Evolutionary conservation across 2,113 vertebrate genomes (phyloP).

Genomic region (Diadophis punctatus): DNA sequence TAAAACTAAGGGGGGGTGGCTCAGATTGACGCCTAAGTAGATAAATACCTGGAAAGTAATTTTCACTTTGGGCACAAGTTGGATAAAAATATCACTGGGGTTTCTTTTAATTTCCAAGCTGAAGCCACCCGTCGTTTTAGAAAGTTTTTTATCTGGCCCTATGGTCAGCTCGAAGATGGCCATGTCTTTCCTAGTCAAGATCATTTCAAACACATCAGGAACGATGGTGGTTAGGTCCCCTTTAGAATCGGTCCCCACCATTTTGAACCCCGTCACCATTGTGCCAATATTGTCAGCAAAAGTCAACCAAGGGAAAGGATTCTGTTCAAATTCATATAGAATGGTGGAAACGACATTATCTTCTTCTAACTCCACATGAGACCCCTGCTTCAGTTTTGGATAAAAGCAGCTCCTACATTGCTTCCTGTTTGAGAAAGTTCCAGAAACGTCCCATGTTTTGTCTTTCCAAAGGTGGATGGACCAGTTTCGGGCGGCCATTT

Average conservation of each 20-base stretch:
- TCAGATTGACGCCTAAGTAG: slow-evolving; percentile 35
- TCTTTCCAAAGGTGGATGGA: slow-evolving; percentile 60
- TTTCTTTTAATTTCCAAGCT: slow-evolving; percentile 44
- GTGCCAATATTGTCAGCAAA: slow-evolving; percentile 40
- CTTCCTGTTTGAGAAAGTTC: background rate
- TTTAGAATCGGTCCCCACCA: slow-evolving; percentile 8
- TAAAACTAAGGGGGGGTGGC: slow-evolving; percentile 17
- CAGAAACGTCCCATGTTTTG: slow-evolving; percentile 26
- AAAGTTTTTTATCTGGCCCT: slow-evolving; percentile 34
- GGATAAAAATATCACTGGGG: slow-evolving; percentile 48
- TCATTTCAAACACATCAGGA: slow-evolving; percentile 50
- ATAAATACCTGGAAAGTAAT: slow-evolving; percentile 49
- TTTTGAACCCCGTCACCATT: slow-evolving; percentile 57
- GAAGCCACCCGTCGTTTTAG: slow-evolving; percentile 56
- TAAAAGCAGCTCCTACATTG: slow-evolving; percentile 55
- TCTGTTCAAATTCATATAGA: slow-evolving; percentile 62
- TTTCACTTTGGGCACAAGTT: slow-evolving; percentile 59
- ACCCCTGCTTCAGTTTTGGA: slow-evolving; percentile 4
- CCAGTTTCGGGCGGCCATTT: slow-evolving; percentile 39
- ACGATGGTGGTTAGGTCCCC: background rate
- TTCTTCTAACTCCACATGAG: rapidly evolving
- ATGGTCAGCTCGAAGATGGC: slow-evolving; percentile 46
- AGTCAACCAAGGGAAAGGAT: slow-evolving; percentile 68
- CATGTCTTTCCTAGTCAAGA: slow-evolving; percentile 52
- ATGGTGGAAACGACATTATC: slow-evolving; percentile 47